Evolutionary conservation across 2,113 vertebrate genomes (phyloP), one percentile per base, ranked within the genome.

Genomic region (Zosterops japonicus): DNA sequence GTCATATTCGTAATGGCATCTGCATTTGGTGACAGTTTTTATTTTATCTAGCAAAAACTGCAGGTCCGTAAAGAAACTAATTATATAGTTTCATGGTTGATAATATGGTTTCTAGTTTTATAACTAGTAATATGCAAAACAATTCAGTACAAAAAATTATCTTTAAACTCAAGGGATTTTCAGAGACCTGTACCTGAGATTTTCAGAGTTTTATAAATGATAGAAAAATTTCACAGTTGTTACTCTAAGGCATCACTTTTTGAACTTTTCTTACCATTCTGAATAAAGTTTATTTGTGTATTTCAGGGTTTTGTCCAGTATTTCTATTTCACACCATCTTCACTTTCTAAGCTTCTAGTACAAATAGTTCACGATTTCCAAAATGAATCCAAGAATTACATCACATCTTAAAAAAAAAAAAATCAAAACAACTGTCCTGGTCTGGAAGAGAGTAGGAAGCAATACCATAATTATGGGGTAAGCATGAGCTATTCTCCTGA

Each of bases 41-140:
- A 96, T 97, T 98, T 97, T 97, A 97, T 97, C 93, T 95, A 96
- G 89, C 82, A 97, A 96, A 98, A 98, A 87, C 83, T 95, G 86
- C 83, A 96, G 68, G 61, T 84, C 90, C 92, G 96, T 98, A 98
- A 98, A 95, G 96, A 98, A 97, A 97, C 95, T 97, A 97, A 98
- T 98, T 98, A 96, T 89, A 94, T 86, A 92, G 85, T 96, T 98
- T 98, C 97, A 97, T 6, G 44, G 94, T 89, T 98, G 97, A 97
- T 98, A 98, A 97, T 96, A 95, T 67, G 87, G 68, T 96, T 97
- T 97, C 95, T 95, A 87, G 93, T 94, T 97, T 97, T 96, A 96
- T 96, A 97, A 97, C 92, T 97, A 82, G 59, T 65, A 95, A 94
- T 89, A 91, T 89, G 65, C 28, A 96, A 95, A 97, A 89, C 31